Evolutionary conservation across 2,888 invertebrate species (phyloP).

Genomic region (Cremastinae sp.): DNA sequence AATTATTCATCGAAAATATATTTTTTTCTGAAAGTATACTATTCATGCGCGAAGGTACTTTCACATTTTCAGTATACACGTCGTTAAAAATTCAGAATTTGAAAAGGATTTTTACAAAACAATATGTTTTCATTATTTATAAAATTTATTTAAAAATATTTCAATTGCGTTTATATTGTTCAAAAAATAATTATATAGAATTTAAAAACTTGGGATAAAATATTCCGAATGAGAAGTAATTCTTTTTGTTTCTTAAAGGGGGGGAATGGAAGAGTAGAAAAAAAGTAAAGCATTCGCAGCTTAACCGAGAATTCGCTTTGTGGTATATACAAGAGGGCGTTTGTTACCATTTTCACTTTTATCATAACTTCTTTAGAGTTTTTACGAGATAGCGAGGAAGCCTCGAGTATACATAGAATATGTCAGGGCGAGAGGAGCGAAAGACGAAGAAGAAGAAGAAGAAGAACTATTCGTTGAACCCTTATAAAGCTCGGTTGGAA

Average conservation of each 20-base stretch:
- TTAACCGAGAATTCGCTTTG: constrained; percentile 21
- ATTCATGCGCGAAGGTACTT: too few species aligned
- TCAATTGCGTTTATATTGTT: too few species aligned
- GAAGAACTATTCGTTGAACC: constrained; percentile 43
- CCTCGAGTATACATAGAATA: constrained; percentile 19
- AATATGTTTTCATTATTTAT: too few species aligned
- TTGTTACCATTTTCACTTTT: not conserved
- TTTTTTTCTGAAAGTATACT: too few species aligned
- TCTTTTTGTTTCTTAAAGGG: too few species aligned
- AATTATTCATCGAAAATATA: not conserved
- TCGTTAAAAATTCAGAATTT: too few species aligned
- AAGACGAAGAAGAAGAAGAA: constrained; percentile 28
- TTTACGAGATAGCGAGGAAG: constrained; percentile 1
- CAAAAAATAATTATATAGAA: too few species aligned
- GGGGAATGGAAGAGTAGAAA: not conserved
- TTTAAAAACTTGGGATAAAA: too few species aligned
- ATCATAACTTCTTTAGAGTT: constrained; percentile 13
- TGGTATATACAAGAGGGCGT: constrained; percentile 7
- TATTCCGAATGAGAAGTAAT: too few species aligned
- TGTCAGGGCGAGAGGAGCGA: constrained; percentile 17
- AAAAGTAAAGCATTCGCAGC: not conserved
- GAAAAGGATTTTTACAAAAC: too few species aligned
- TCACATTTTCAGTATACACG: too few species aligned
- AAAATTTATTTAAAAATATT: too few species aligned
- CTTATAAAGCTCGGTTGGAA: constrained; percentile 29